These are phyloP conservation scores for Boloria selene DNA, from an alignment of 2,888 invertebrate genomes.

Conservation along the genomic window DNA sequence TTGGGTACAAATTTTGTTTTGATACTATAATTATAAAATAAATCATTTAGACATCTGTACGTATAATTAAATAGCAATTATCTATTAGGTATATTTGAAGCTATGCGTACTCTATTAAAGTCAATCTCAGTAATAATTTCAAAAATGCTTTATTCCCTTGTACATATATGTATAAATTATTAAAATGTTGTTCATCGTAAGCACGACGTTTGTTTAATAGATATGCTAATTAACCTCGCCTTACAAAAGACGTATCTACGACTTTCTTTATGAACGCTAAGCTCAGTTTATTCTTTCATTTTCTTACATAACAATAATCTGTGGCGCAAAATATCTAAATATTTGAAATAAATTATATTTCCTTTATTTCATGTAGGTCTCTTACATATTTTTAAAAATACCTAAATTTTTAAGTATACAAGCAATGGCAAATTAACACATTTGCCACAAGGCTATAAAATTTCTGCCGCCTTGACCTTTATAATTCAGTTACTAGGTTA, in stretches of 20 bases:
- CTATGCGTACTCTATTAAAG: too few species aligned
- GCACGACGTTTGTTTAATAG: conserved; percentile 25
- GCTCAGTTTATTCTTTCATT: conserved; percentile 23
- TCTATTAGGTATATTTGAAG: too few species aligned
- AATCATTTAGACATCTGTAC: too few species aligned
- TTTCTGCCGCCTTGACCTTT: too few species aligned
- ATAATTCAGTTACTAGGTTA: too few species aligned
- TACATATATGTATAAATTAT: conserved; percentile 5
- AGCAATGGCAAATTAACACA: too few species aligned
- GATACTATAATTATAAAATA: too few species aligned
- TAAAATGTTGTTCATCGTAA: conserved; percentile 21
- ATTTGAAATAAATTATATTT: neutral
- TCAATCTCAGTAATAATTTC: neutral
- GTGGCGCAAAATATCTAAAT: neutral
- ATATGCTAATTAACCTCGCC: conserved; percentile 31
- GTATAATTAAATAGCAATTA: too few species aligned
- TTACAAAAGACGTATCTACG: conserved; percentile 22
- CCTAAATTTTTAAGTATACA: too few species aligned
- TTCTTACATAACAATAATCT: conserved; percentile 18
- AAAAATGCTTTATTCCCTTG: neutral
- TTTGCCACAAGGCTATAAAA: too few species aligned
- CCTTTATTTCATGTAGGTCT: too few species aligned
- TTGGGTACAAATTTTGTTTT: too few species aligned
- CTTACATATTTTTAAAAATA: neutral
- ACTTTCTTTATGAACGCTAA: conserved; percentile 2